Base-by-base conservation (phyloP, 1,140 invertebrate genomes). In the Mactra quadrangularis region DNA sequence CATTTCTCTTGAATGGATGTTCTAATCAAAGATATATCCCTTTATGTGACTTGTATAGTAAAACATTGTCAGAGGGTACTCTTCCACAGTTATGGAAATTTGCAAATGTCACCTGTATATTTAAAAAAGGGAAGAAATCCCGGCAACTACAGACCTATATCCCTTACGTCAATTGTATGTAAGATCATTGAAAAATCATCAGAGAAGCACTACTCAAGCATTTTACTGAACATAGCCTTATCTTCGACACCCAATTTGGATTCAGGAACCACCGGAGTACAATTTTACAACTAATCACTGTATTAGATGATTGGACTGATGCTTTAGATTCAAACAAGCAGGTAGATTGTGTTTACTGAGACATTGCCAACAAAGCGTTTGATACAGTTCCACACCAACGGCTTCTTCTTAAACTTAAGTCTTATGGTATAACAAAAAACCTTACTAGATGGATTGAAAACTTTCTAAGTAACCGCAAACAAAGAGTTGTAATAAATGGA, bases 401-500 rank as follows among this genome's bases (percentile, higher is more conserved):
- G 15, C 53, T n/a, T n/a, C n/a, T n/a, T n/a, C n/a, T n/a, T n/a
- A n/a, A n/a, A n/a, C n/a, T n/a, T n/a, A n/a, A n/a, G 27, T 3
- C 19, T 29, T 13, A 13, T 45, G 41, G 71, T 17, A 66, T 83
- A 3, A n/a, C 19, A 7, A 45, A 27, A 0, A 55, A 52, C 25
- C 11, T 33, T 4, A 33, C 19, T 47, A 66, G 53, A 7, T 86
- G 85, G 85, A 82, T 81, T 41, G 19, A 70, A 72, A 50, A 57
- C 17, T 87, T 82, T 38, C 41, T 87, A 15, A 72, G 7, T 19
- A 68, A 82, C 53, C 50, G 74, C 19, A 22, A 45, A 35, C 86
- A 87, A 55, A n/a, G n/a, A n/a, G n/a, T n/a, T n/a, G n/a, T n/a
- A n/a, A n/a, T n/a, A n/a, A n/a, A n/a, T n/a, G n/a, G n/a, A n/a